Evolutionary conservation across 2,888 invertebrate genomes (phyloP).

Genomic region (Leucoma salicis): DNA sequence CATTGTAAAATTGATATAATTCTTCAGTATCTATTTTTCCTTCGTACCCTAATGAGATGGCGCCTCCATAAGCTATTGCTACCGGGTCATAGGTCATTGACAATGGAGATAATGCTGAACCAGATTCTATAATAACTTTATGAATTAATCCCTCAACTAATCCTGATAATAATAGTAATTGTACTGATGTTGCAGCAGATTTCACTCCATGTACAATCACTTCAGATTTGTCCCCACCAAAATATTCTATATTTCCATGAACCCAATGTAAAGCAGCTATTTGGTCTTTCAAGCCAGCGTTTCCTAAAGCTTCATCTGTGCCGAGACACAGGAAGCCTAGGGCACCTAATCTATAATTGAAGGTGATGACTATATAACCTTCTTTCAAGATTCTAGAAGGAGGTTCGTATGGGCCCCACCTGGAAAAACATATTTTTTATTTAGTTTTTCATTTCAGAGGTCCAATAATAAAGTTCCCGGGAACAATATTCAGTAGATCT

Average conservation of each 20-base stretch:
- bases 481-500: no score
- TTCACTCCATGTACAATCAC: slow-evolving; percentile 66
- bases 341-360: slow-evolving; percentile 67
- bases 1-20: slow-evolving; percentile 47
- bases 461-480: no score
- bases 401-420: slow-evolving; percentile 60
- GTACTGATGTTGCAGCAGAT: slow-evolving; percentile 59
- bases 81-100: slow-evolving; percentile 52
- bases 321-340: slow-evolving; percentile 70
- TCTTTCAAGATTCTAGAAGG: slow-evolving; percentile 47
- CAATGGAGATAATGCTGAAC: slow-evolving; percentile 60
- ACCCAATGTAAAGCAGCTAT: slow-evolving; percentile 71
- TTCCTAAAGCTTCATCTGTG: slow-evolving; percentile 55
- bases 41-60: slow-evolving; percentile 68
- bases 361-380: slow-evolving; percentile 57
- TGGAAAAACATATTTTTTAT: slow-evolving; percentile 27
- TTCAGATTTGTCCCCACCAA: slow-evolving; percentile 62
- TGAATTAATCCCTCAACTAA: slow-evolving; percentile 54
- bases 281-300: slow-evolving; percentile 72
- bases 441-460: background rate
- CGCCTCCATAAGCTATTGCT: slow-evolving; percentile 51
- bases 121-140: slow-evolving; percentile 64
- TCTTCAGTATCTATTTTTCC: slow-evolving; percentile 32
- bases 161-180: slow-evolving; percentile 58
- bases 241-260: slow-evolving; percentile 59